These are phyloP conservation scores for Takifugu rubripes DNA, from an alignment of 2,797 vertebrate species.

Conservation along the genomic window DNA sequence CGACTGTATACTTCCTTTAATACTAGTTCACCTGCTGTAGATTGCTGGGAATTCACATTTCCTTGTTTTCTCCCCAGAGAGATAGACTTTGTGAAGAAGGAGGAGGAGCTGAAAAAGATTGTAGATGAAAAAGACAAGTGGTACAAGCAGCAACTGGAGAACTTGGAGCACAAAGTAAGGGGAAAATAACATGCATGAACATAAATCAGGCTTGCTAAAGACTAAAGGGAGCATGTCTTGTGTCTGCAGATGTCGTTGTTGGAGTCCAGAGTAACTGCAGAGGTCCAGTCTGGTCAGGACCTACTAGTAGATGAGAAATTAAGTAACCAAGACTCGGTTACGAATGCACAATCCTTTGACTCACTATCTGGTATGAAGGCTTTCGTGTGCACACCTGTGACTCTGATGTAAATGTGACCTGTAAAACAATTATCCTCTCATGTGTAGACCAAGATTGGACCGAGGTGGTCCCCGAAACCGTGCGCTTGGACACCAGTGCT, in stretches of 20 bases:
- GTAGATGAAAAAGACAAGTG: slow-evolving; percentile 84
- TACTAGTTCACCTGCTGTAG: slow-evolving; percentile 21
- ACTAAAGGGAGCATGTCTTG: slow-evolving; percentile 28
- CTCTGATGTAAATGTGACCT: not conserved
- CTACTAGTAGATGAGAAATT: slow-evolving; percentile 46
- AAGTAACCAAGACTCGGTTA: slow-evolving; percentile 48
- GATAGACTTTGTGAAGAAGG: slow-evolving; percentile 87
- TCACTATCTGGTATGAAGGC: slow-evolving; percentile 55
- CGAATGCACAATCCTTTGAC: slow-evolving; percentile 69
- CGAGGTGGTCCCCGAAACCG: slow-evolving; percentile 83
- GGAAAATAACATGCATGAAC: not conserved
- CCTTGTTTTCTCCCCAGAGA: slow-evolving; percentile 76
- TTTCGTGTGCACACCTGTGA: not conserved
- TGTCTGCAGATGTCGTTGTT: slow-evolving; percentile 74
- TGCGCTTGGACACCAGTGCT: slow-evolving; percentile 87
- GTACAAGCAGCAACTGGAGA: slow-evolving; percentile 81
- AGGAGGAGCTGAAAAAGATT: slow-evolving; percentile 80
- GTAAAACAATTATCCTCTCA: not conserved
- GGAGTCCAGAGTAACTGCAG: slow-evolving; percentile 70
- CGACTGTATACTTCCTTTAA: not conserved
- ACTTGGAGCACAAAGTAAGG: slow-evolving; percentile 81
- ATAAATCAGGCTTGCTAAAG: slow-evolving; percentile 1
- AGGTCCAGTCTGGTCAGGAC: slow-evolving; percentile 24
- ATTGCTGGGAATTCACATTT: slow-evolving; percentile 23
- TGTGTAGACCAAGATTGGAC: slow-evolving; percentile 77